phyloP scores from a whole-genome alignment of 2,113 vertebrate species.

The Eira barbara region DNA sequence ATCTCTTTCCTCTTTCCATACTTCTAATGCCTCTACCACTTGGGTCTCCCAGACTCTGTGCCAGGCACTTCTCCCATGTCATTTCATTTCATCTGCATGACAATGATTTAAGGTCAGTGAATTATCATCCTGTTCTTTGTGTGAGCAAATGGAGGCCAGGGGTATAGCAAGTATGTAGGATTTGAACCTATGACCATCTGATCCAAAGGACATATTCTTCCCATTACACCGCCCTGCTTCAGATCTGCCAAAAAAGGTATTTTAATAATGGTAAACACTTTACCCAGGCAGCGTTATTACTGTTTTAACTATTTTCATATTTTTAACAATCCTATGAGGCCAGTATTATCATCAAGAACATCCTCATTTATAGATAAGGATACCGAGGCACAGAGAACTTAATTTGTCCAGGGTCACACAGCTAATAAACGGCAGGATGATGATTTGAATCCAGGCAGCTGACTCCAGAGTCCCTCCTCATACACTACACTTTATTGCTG shows the following conservation, averaged over 20 bases:
- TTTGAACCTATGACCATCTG: neutral
- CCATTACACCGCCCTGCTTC: neutral
- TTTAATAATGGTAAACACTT: neutral
- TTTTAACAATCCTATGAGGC: neutral
- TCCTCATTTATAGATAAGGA: neutral
- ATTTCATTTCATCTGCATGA: neutral
- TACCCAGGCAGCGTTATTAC: neutral
- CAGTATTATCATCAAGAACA: neutral
- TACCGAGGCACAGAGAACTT: neutral
- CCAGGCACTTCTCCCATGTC: neutral
- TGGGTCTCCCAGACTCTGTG: neutral
- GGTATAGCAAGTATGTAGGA: neutral
- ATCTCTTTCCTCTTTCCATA: neutral
- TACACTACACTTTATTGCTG: neutral
- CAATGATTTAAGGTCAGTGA: neutral
- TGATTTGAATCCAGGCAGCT: neutral
- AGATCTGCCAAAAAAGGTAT: neutral
- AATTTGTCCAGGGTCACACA: neutral
- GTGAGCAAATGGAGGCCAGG: neutral
- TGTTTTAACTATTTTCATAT: neutral
- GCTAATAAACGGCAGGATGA: neutral
- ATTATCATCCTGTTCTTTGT: neutral
- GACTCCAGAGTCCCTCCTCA: neutral
- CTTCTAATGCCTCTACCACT: neutral
- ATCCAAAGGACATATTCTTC: neutral